A percentile compares a stretch with the other conserved stretches of the same genome.
phyloP scores from a whole-genome alignment of 2,888 invertebrate species.

The Macrostomum cliftonense region DNA sequence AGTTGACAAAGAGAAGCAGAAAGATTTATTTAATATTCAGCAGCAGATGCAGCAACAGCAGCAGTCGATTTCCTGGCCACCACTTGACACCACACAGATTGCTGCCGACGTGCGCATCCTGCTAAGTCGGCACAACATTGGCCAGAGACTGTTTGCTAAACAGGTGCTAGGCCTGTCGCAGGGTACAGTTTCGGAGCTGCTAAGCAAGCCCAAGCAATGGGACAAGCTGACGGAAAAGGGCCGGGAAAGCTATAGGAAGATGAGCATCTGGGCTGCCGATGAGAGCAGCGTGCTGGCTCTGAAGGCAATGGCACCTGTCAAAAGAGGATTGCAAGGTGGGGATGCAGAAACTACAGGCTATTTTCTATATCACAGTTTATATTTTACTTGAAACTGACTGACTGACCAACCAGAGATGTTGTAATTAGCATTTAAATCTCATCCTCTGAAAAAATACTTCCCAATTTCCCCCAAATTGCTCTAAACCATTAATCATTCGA shows the following conservation, averaged over 20 bases:
- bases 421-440: too few species aligned
- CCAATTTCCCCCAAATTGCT: too few species aligned
- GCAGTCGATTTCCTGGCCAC: too few species aligned
- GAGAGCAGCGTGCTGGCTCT: conserved; percentile 86
- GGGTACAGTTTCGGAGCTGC: conserved; percentile 88
- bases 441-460: too few species aligned
- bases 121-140: conserved; percentile 87
- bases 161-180: conserved; percentile 82
- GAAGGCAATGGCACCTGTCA: conserved; percentile 65
- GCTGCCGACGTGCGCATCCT: conserved; percentile 77
- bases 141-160: conserved; percentile 91
- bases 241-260: conserved; percentile 91
- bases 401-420: too few species aligned
- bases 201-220: conserved; percentile 99
- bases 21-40: too few species aligned
- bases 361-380: too few species aligned
- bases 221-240: conserved; percentile 98
- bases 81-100: conserved; percentile 71
- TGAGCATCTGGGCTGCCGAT: conserved; percentile 98
- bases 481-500: too few species aligned
- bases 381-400: too few species aligned
- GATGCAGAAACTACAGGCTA: too few species aligned
- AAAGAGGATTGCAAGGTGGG: conserved; percentile 21
- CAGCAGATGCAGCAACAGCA: too few species aligned
- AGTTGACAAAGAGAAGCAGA: too few species aligned